Evolutionary conservation across 1,140 invertebrate species (phyloP).

Genomic region (Gonatopus flavifemur): DNA sequence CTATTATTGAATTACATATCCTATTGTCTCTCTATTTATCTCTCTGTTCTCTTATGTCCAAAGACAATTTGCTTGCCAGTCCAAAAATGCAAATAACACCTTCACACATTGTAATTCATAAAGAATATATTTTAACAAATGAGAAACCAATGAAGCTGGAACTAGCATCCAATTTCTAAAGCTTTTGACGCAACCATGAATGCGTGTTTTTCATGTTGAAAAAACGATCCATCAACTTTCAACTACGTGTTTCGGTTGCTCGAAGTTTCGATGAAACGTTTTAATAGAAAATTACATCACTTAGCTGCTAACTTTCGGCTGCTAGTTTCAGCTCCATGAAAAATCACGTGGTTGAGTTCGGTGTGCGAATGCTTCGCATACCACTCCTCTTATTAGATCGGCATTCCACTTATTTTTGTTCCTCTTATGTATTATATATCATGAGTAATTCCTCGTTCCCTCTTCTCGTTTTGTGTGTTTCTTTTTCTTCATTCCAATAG

Average conservation of each 20-base stretch:
- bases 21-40: not conserved
- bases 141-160: too few species aligned
- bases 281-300: too few species aligned
- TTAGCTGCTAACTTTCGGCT: too few species aligned
- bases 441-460: constrained; percentile 16
- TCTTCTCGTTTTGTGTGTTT: constrained; percentile 13
- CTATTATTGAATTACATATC: not conserved
- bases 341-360: constrained; percentile 25
- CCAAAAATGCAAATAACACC: constrained; percentile 9
- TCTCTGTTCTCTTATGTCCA: not conserved
- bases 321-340: too few species aligned
- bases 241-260: too few species aligned
- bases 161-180: too few species aligned
- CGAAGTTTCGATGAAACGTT: too few species aligned
- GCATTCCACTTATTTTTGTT: constrained; percentile 33
- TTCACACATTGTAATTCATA: not conserved
- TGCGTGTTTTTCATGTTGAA: too few species aligned
- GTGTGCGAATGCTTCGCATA: constrained; percentile 36
- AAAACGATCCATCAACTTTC: too few species aligned
- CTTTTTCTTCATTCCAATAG: too few species aligned
- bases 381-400: constrained; percentile 40
- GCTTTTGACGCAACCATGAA: too few species aligned
- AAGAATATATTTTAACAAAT: too few species aligned
- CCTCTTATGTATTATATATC: constrained; percentile 13
- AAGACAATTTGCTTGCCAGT: not conserved